A percentile compares a stretch with the other conserved stretches of the same genome.
phyloP scores from a whole-genome alignment of 2,888 invertebrate species.

The Lepidocyrtinus sp. region DNA sequence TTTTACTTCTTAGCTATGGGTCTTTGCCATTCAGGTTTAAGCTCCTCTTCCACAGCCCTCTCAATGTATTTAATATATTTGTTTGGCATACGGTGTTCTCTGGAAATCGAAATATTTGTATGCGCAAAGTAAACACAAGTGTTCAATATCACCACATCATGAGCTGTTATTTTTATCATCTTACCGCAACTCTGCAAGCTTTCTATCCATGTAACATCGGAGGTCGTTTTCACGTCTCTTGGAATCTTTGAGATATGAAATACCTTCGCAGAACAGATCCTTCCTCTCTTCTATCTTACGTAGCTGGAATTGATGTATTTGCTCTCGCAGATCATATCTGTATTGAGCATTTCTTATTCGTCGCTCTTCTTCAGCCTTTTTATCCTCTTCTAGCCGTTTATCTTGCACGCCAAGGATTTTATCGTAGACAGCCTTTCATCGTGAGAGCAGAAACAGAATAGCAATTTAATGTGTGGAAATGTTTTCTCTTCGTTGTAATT shows the following conservation, averaged over 20 bases:
- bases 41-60: constrained; percentile 65
- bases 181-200: constrained; percentile 65
- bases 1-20: constrained; percentile 45
- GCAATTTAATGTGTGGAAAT: no score
- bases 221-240: constrained; percentile 61
- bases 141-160: background rate
- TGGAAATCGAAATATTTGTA: constrained; percentile 25
- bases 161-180: background rate
- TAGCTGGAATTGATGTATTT: constrained; percentile 67
- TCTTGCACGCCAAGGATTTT: constrained; percentile 65
- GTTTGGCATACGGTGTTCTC: constrained; percentile 65
- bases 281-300: constrained; percentile 66
- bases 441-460: background rate
- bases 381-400: constrained; percentile 58
- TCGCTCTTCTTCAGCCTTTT: constrained; percentile 58
- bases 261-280: constrained; percentile 66
- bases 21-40: constrained; percentile 66
- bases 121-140: background rate
- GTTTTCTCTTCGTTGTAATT: no score
- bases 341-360: constrained; percentile 63
- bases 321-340: constrained; percentile 66
- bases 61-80: constrained; percentile 67
- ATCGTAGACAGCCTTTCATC: constrained; percentile 54
- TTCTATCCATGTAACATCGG: constrained; percentile 65
- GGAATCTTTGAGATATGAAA: constrained; percentile 57